phyloP scores from a whole-genome alignment of 2,797 vertebrate species.

The Chaenodraco wilsoni region DNA sequence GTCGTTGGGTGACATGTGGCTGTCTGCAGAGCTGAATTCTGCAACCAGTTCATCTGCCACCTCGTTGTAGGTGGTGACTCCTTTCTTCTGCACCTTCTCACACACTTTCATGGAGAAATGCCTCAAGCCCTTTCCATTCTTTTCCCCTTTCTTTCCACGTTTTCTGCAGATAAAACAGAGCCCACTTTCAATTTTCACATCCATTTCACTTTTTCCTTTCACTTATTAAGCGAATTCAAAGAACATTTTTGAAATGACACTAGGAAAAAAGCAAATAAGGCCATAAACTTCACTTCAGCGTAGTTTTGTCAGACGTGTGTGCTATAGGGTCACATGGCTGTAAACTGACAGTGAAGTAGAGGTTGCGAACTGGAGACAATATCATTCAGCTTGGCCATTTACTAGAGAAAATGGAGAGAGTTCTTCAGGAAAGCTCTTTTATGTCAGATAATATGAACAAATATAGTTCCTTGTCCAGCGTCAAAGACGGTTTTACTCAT shows the following conservation, averaged over 20 bases:
- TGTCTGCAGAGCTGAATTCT: slow-evolving; percentile 97
- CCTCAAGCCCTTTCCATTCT: slow-evolving; percentile 97
- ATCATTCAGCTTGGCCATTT: too few species aligned
- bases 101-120: slow-evolving; percentile 99
- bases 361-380: neutral
- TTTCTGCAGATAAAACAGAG: slow-evolving; percentile 80
- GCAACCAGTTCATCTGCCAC: slow-evolving; percentile 98
- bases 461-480: neutral
- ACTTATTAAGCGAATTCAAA: too few species aligned
- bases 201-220: neutral
- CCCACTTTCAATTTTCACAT: neutral
- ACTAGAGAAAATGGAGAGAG: neutral
- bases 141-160: slow-evolving; percentile 96
- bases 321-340: neutral
- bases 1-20: slow-evolving; percentile 96
- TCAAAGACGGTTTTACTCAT: neutral
- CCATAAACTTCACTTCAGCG: too few species aligned
- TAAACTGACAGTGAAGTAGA: neutral
- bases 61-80: slow-evolving; percentile 98
- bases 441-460: neutral
- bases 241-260: too few species aligned
- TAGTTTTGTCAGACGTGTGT: too few species aligned
- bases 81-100: slow-evolving; percentile 98
- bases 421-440: neutral
- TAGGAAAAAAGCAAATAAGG: too few species aligned